phyloP scores from a whole-genome alignment of 2,113 vertebrate species.

The Protomyctophum bolini region DNA sequence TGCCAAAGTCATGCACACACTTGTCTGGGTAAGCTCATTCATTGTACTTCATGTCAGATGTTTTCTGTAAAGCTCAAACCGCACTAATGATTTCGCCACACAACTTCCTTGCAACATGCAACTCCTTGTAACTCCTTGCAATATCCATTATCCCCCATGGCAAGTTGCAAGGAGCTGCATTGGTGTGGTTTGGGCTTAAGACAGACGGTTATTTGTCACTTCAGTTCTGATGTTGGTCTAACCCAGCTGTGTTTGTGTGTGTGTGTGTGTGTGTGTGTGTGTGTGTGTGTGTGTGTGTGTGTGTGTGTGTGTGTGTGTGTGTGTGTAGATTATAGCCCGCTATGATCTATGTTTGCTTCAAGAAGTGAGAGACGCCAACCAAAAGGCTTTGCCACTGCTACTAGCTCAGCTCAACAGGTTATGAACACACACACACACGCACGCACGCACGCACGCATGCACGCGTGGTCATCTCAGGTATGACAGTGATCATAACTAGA shows the following conservation, averaged over 20 bases:
- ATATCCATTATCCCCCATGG: too few relatives aligned
- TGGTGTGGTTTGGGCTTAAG: too few relatives aligned
- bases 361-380: slow-evolving; percentile 77
- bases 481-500: slow-evolving; percentile 26
- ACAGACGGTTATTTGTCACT: too few relatives aligned
- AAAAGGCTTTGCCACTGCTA: slow-evolving; percentile 60
- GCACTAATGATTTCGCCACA: too few relatives aligned
- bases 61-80: too few relatives aligned
- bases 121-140: too few relatives aligned
- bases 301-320: slow-evolving; percentile 2
- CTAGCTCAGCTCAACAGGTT: slow-evolving; percentile 64
- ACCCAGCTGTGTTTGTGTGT: background rate
- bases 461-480: slow-evolving; percentile 48
- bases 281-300: background rate
- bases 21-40: slow-evolving; percentile 61
- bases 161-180: too few relatives aligned
- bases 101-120: too few relatives aligned
- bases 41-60: too few relatives aligned
- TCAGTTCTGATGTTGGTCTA: too few relatives aligned
- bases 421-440: background rate
- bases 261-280: background rate
- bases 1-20: slow-evolving; percentile 52
- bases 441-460: too few relatives aligned
- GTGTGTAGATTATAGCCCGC: slow-evolving; percentile 74
- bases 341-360: slow-evolving; percentile 78